A percentile compares a stretch with the other conserved stretches of the same genome.
Evolutionary conservation across 2,797 vertebrate genomes (phyloP).

Genomic region (Gobionotothen gibberifrons): DNA sequence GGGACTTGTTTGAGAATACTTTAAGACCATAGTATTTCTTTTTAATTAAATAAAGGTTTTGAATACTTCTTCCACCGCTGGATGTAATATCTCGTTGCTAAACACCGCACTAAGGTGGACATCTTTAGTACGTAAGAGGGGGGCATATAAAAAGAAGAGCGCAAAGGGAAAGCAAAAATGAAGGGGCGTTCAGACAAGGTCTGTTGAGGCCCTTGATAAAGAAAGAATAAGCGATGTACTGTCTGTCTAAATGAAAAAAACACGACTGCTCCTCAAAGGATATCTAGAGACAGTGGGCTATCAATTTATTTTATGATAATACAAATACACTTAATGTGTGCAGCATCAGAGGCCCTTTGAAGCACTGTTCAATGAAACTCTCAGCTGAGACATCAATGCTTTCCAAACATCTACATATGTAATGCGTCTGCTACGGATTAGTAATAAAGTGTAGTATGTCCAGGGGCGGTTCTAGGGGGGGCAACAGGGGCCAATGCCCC

Average conservation of each 20-base stretch:
- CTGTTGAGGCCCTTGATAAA: neutral
- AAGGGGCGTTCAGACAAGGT: constrained; percentile 4
- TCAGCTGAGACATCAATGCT: constrained; percentile 4
- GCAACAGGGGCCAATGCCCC: too few species aligned
- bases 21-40: too few species aligned
- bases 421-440: neutral
- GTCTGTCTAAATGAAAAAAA: constrained; percentile 33
- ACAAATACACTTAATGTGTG: constrained; percentile 25
- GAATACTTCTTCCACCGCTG: too few species aligned
- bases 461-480: too few species aligned
- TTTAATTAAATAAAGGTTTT: too few species aligned
- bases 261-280: constrained; percentile 24
- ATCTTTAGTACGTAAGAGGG: neutral
- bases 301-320: constrained; percentile 47
- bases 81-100: neutral
- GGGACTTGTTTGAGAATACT: too few species aligned
- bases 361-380: constrained; percentile 30
- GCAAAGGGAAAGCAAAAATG: constrained; percentile 13
- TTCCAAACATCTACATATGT: constrained; percentile 24
- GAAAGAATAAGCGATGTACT: constrained; percentile 9
- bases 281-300: constrained; percentile 18
- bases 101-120: constrained; percentile 23
- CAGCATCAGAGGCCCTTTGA: constrained; percentile 10
- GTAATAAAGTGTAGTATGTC: neutral
- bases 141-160: constrained; percentile 3